phyloP scores from a whole-genome alignment of 2,113 vertebrate genomes.

The Podilymbus podiceps region DNA sequence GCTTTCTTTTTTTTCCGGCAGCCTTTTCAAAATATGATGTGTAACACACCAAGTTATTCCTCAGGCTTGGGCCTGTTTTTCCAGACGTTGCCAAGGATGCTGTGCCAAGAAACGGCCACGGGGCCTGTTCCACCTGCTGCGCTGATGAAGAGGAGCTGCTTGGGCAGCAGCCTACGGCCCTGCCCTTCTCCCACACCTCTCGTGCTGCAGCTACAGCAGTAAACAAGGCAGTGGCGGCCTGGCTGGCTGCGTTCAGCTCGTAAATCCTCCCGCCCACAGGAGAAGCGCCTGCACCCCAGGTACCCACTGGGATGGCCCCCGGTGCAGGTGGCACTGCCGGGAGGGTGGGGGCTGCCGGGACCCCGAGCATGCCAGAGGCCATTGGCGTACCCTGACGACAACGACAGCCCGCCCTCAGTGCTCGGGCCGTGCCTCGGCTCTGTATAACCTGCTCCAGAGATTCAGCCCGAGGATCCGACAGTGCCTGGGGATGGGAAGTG shows the following conservation, averaged over 20 bases:
- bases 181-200: not conserved
- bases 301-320: not conserved
- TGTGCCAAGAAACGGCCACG: not conserved
- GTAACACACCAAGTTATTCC: not conserved
- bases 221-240: no score
- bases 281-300: not conserved
- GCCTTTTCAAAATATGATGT: not conserved
- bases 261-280: not conserved
- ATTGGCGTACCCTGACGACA: not conserved
- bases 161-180: fast-evolving
- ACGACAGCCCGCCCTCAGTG: not conserved
- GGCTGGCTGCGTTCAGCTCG: fast-evolving
- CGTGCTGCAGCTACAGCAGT: not conserved
- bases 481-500: not conserved
- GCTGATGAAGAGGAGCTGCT: not conserved
- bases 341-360: not conserved
- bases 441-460: not conserved
- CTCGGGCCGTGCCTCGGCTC: not conserved
- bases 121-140: not conserved
- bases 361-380: not conserved
- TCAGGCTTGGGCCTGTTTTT: not conserved
- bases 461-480: not conserved
- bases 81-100: not conserved
- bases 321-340: no score
- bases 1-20: not conserved